Conservation (phyloP, 2,888 invertebrate species). For the Rambutsinella grinnellia region DNA sequence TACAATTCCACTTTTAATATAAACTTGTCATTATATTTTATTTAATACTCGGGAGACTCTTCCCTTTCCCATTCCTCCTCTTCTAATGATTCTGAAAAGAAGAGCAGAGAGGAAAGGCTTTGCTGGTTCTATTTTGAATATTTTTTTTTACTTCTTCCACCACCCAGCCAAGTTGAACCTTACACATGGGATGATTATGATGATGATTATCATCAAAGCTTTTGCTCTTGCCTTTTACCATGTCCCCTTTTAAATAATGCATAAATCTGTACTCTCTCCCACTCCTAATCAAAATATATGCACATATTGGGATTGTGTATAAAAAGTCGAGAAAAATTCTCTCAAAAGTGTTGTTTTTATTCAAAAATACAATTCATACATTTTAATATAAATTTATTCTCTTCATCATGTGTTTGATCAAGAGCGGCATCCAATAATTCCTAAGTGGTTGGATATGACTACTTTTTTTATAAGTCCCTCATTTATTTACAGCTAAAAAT, state of each 20-base stretch:
- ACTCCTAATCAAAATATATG: constrained; percentile 14
- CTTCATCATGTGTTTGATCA: constrained; percentile 7
- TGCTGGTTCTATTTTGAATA: too few species aligned
- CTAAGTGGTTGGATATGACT: constrained; percentile 1
- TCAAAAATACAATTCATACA: neutral
- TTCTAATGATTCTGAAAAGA: too few species aligned
- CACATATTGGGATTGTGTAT: too few species aligned
- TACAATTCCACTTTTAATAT: constrained; percentile 39
- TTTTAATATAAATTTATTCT: neutral
- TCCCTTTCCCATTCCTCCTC: neutral
- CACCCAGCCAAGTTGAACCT: too few species aligned
- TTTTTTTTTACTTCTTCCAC: too few species aligned
- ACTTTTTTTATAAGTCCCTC: neutral
- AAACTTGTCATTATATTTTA: constrained; percentile 44
- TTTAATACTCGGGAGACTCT: constrained; percentile 42
- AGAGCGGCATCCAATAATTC: constrained; percentile 18
- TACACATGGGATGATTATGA: too few species aligned
- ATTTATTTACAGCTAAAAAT: neutral
- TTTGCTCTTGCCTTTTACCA: constrained; percentile 9
- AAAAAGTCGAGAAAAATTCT: too few species aligned
- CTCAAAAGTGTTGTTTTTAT: too few species aligned
- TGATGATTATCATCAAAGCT: too few species aligned
- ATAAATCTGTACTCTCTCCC: constrained; percentile 15
- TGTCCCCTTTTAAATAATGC: constrained; percentile 25
- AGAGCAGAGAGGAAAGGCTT: too few species aligned